Conservation (phyloP, 1,140 invertebrate genomes). For the Drosophila repletoides region DNA sequence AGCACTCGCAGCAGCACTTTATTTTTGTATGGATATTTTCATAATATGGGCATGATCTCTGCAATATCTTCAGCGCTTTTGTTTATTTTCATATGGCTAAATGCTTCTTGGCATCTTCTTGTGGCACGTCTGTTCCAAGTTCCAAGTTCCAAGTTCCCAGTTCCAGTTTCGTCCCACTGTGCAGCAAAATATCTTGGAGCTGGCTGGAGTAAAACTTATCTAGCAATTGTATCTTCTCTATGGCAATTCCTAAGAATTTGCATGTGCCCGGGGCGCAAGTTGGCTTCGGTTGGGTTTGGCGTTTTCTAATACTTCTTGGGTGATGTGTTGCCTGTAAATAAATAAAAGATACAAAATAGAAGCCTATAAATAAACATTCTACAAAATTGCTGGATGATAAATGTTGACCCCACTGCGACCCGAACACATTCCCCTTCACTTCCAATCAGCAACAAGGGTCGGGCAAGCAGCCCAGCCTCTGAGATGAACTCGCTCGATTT, state of each 20-base stretch:
- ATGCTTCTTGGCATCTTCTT: slow-evolving; percentile 10
- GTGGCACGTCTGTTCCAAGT: slow-evolving; percentile 17
- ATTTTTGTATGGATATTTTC: neutral
- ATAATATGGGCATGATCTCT: neutral
- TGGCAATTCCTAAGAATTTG: slow-evolving; percentile 61
- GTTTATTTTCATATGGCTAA: slow-evolving; percentile 36
- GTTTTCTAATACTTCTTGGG: slow-evolving; percentile 36
- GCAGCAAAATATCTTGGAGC: slow-evolving; percentile 53
- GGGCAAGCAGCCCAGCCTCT: slow-evolving; percentile 16
- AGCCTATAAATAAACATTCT: slow-evolving; percentile 38
- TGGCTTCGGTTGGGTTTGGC: slow-evolving; percentile 38
- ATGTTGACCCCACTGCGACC: slow-evolving; percentile 36
- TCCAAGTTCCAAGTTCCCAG: neutral
- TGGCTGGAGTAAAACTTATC: slow-evolving; percentile 48
- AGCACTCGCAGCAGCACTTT: no score
- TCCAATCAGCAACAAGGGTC: slow-evolving; percentile 24
- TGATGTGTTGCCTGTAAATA: slow-evolving; percentile 53
- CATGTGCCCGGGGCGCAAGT: slow-evolving; percentile 42
- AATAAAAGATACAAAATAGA: slow-evolving; percentile 4
- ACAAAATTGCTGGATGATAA: slow-evolving; percentile 51
- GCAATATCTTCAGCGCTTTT: neutral
- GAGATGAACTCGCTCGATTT: slow-evolving; percentile 21
- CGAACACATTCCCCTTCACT: slow-evolving; percentile 14
- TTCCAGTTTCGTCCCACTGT: slow-evolving; percentile 60
- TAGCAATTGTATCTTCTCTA: slow-evolving; percentile 51